Conservation (phyloP, 1,140 invertebrate genomes). For the Drosophila kepulauana region DNA sequence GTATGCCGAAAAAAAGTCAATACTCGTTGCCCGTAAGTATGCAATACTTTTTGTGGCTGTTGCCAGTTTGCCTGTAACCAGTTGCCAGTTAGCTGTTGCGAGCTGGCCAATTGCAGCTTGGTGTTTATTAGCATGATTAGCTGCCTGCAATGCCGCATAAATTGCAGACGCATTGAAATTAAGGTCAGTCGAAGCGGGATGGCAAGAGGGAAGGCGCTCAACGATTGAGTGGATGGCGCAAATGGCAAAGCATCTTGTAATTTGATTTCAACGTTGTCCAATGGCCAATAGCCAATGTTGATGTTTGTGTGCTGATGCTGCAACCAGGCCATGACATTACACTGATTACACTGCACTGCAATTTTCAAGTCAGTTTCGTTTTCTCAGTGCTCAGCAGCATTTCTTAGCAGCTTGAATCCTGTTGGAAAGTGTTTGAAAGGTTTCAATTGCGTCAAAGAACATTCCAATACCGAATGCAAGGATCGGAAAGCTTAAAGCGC, state of each 20-base stretch:
- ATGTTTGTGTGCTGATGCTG: slow-evolving; percentile 49
- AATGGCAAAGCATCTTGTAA: slow-evolving; percentile 69
- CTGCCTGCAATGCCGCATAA: slow-evolving; percentile 49
- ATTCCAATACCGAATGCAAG: slow-evolving; percentile 32
- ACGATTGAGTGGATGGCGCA: slow-evolving; percentile 25
- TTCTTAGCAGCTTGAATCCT: not conserved
- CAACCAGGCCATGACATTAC: slow-evolving; percentile 47
- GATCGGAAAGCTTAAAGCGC: slow-evolving; percentile 57
- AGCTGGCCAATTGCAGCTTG: slow-evolving; percentile 60
- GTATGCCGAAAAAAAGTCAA: slow-evolving; percentile 53
- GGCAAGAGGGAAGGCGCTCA: too few relatives aligned
- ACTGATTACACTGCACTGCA: slow-evolving; percentile 47
- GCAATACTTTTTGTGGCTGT: slow-evolving; percentile 64
- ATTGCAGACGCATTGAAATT: slow-evolving; percentile 48
- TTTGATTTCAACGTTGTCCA: slow-evolving; percentile 66
- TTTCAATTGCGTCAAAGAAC: slow-evolving; percentile 10
- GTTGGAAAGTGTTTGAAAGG: slow-evolving; percentile 9
- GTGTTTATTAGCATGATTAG: slow-evolving; percentile 82
- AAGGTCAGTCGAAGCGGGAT: slow-evolving; percentile 22
- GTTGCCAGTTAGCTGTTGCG: slow-evolving; percentile 28
- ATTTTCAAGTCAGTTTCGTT: not conserved
- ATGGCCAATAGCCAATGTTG: slow-evolving; percentile 33
- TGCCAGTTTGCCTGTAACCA: slow-evolving; percentile 10
- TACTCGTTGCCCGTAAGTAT: slow-evolving; percentile 55
- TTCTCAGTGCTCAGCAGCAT: not conserved